Conservation (phyloP, 2,888 invertebrate genomes). For the Mesorhabditis spiculigera region DNA sequence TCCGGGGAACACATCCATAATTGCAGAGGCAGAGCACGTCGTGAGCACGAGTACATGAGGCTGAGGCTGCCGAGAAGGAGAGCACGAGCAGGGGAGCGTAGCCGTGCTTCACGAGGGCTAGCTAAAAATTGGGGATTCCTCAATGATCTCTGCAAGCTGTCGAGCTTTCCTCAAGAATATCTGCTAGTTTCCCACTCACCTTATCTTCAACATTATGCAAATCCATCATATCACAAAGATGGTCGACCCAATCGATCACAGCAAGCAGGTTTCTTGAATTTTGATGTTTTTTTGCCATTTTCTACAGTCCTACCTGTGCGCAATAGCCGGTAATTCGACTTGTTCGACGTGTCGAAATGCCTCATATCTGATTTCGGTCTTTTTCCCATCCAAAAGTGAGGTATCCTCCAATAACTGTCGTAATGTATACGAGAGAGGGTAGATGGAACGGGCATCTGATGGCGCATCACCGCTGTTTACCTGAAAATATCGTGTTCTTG, state of each 20-base stretch:
- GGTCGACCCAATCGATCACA: constrained; percentile 54
- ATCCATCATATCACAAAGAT: constrained; percentile 54
- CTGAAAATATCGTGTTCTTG: constrained; percentile 5
- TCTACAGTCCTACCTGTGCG: constrained; percentile 31
- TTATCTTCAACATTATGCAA: constrained; percentile 52
- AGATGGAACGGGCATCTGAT: constrained; percentile 36
- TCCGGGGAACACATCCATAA: constrained; percentile 47
- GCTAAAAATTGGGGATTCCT: constrained; percentile 16
- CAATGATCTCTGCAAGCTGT: neutral
- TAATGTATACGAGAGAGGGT: constrained; percentile 46
- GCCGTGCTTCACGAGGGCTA: constrained; percentile 48
- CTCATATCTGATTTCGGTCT: constrained; percentile 56
- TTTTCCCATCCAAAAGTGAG: constrained; percentile 50
- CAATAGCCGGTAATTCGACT: constrained; percentile 46
- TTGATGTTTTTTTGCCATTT: too few relatives aligned
- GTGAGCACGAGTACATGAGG: constrained; percentile 13
- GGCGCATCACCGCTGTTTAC: constrained; percentile 36
- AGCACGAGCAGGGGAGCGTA: constrained; percentile 54
- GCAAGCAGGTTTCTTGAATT: constrained; percentile 47
- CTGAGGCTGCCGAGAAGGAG: constrained; percentile 31
- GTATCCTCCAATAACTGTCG: constrained; percentile 52
- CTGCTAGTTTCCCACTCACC: constrained; percentile 19
- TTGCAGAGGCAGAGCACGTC: constrained; percentile 49
- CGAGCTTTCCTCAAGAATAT: neutral
- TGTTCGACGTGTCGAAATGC: constrained; percentile 46